phyloP scores from a whole-genome alignment of 2,888 invertebrate species.

The Julus scandinavius region DNA sequence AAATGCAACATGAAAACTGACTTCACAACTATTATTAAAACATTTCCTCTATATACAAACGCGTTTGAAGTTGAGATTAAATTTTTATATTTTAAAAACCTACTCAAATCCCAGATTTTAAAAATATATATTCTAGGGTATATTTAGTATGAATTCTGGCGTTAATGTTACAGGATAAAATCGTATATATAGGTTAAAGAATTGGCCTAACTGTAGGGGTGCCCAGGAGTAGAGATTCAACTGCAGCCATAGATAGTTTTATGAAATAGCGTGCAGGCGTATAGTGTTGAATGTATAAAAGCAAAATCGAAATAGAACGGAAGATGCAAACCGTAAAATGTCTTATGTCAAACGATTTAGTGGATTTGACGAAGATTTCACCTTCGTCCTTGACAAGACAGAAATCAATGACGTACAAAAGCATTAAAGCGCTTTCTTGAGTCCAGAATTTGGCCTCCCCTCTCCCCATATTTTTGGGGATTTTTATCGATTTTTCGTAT shows the following conservation, averaged over 20 bases:
- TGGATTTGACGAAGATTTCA: conserved; percentile 31
- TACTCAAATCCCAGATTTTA: too few species aligned
- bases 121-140: background rate
- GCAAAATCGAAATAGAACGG: conserved; percentile 35
- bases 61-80: too few species aligned
- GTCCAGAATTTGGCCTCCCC: conserved; percentile 19
- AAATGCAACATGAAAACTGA: too few species aligned
- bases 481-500: conserved; percentile 12
- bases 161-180: too few species aligned
- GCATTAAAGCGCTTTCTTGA: background rate
- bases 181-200: background rate
- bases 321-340: conserved; percentile 39
- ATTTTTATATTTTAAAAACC: too few species aligned
- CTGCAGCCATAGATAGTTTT: background rate
- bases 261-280: background rate
- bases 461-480: background rate
- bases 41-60: too few species aligned
- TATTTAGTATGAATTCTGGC: too few species aligned
- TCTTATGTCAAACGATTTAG: conserved; percentile 36
- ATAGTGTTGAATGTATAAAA: conserved; percentile 26
- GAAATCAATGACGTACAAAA: conserved; percentile 23
- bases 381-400: conserved; percentile 37
- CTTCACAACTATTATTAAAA: too few species aligned
- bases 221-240: background rate
- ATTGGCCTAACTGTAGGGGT: background rate